Percentiles rank a stretch among this genome's conserved stretches.
phyloP scores from a whole-genome alignment of 2,113 vertebrate genomes.

The Macrotis lagotis region DNA sequence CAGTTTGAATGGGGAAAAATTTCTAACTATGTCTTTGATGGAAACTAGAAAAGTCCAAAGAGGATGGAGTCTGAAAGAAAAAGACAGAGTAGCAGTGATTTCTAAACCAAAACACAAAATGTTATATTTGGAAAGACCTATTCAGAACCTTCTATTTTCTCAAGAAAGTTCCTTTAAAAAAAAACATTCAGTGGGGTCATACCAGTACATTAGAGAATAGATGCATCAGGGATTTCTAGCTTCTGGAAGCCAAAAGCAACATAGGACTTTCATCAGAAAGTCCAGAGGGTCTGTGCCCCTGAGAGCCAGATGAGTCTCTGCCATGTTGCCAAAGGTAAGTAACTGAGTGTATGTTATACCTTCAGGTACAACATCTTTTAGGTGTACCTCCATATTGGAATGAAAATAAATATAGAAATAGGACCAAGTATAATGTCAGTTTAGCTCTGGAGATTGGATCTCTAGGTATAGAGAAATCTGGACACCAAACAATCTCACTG shows the following conservation, averaged over 20 bases:
- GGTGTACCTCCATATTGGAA: neutral
- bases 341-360: neutral
- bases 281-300: neutral
- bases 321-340: neutral
- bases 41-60: constrained; percentile 24
- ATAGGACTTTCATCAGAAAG: neutral
- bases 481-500: neutral
- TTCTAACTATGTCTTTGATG: neutral
- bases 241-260: neutral
- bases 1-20: neutral
- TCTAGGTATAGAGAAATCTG: neutral
- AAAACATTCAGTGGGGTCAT: neutral
- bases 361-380: neutral
- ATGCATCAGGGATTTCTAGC: neutral
- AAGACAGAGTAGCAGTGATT: neutral
- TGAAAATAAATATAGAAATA: neutral
- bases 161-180: neutral
- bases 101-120: neutral
- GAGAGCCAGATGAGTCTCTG: neutral
- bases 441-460: neutral
- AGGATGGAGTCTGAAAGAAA: neutral
- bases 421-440: neutral
- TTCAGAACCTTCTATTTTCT: constrained; percentile 1
- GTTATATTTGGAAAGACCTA: constrained; percentile 24
- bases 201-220: neutral